These are phyloP conservation scores for Catharus minimus DNA, from an alignment of 2,113 vertebrate genomes.

Conservation along the genomic window DNA sequence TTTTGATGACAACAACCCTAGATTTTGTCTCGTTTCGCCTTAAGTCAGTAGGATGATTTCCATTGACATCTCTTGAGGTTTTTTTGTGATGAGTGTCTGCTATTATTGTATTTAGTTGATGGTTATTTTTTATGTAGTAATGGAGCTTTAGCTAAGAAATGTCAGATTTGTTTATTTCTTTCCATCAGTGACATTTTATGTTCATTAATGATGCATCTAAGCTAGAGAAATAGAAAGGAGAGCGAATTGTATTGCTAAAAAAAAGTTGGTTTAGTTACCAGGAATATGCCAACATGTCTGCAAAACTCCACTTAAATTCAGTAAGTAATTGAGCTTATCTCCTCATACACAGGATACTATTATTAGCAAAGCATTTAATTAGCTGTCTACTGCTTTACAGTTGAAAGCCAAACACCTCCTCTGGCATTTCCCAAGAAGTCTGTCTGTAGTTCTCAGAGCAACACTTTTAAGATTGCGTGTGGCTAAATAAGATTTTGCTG, in stretches of 20 bases:
- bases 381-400: background rate
- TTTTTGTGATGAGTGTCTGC: background rate
- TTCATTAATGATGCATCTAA: background rate
- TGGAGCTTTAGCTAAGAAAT: background rate
- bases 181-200: background rate
- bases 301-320: constrained; percentile 53
- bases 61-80: background rate
- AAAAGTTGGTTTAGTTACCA: background rate
- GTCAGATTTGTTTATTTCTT: background rate
- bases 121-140: background rate
- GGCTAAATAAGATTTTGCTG: background rate
- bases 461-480: background rate
- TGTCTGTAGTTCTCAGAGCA: constrained; percentile 9
- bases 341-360: constrained; percentile 11
- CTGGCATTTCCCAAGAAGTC: constrained; percentile 24
- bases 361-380: constrained; percentile 61
- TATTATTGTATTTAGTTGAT: background rate
- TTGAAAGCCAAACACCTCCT: constrained; percentile 28
- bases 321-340: constrained; percentile 37
- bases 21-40: background rate
- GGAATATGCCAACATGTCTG: background rate
- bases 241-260: background rate
- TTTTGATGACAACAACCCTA: background rate
- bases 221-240: background rate
- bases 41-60: background rate